Base-by-base conservation (phyloP, 2,113 vertebrate species). In the Rattus rattus region DNA sequence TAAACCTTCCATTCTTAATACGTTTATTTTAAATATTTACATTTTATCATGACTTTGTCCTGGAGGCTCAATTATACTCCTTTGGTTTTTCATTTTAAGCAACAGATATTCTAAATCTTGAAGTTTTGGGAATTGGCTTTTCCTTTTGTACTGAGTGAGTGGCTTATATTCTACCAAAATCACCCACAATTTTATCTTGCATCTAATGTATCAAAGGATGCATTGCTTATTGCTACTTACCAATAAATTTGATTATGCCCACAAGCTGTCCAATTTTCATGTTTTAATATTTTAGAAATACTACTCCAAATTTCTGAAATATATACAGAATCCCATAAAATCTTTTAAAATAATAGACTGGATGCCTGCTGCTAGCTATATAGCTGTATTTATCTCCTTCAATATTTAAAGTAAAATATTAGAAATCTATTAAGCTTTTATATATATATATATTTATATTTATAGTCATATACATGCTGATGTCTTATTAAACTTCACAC, bases 291-390 rank as follows among this genome's bases (percentile, higher is more conserved):
- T 94, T 94, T 84, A 77, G 28, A 90, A 94, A 36, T 89, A 0
- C 89, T 88, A 75, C 16, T 75, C 96, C 43, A 79, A 90, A 67
- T 84, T 2, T 10, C 22, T 69, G 52, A 98, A 56, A 73, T 94
- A 16, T 36, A 54, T 67, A 17, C 59, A 83, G 19, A 63, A 91
- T 94, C 90, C 49, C 85, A 69, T 12, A 59, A 94, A 65, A 81
- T 86, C 36, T 94, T 98, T 96, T 67, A 90, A 91, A 90, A 73
- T 67, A 95, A 43, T 47, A 75, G 0, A 59, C 0, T 83, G n/a
- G 19, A 30, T 36, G 12, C 43, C 1, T 70, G 14, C 90, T 93
- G 7, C 59, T 33, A 84, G 65, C 1, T 63, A 54, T 11, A 14
- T 54, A 47, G 16, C 10, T 94, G 4, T 65, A 73, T 70, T 54